Conservation (phyloP, 2,797 vertebrate genomes). For the Acipenser oxyrinchus region DNA sequence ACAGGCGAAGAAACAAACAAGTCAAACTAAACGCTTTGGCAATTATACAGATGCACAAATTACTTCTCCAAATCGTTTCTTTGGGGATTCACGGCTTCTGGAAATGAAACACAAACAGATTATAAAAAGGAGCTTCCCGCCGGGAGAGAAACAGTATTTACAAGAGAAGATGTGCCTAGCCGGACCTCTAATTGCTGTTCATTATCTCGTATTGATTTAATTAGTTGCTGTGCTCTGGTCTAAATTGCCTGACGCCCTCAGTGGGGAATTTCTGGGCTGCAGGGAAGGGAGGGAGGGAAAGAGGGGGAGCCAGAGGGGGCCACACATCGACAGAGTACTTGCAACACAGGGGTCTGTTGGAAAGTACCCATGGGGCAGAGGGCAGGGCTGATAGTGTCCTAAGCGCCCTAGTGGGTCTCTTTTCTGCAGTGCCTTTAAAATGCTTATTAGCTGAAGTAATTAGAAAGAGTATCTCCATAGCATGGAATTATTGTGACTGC, state of each 20-base stretch:
- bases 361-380: constrained; percentile 7
- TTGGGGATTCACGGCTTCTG: constrained; percentile 82
- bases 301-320: constrained; percentile 34
- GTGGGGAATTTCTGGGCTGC: constrained; percentile 41
- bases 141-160: constrained; percentile 83
- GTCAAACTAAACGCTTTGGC: constrained; percentile 67
- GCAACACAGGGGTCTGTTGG: neutral
- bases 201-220: constrained; percentile 99
- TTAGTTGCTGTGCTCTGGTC: constrained; percentile 81
- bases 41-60: constrained; percentile 81
- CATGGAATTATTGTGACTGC: constrained; percentile 25
- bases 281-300: constrained; percentile 16
- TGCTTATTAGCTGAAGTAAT: constrained; percentile 54
- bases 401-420: constrained; percentile 14
- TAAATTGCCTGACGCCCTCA: constrained; percentile 78
- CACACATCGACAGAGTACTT: constrained; percentile 26
- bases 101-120: constrained; percentile 93
- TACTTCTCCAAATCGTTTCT: constrained; percentile 85
- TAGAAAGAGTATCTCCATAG: constrained; percentile 41
- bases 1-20: constrained; percentile 46
- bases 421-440: constrained; percentile 13
- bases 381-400: neutral
- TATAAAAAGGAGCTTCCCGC: constrained; percentile 82
- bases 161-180: constrained; percentile 78
- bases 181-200: constrained; percentile 92